phyloP scores from a whole-genome alignment of 2,888 invertebrate genomes.

The Drosophila greeni region DNA sequence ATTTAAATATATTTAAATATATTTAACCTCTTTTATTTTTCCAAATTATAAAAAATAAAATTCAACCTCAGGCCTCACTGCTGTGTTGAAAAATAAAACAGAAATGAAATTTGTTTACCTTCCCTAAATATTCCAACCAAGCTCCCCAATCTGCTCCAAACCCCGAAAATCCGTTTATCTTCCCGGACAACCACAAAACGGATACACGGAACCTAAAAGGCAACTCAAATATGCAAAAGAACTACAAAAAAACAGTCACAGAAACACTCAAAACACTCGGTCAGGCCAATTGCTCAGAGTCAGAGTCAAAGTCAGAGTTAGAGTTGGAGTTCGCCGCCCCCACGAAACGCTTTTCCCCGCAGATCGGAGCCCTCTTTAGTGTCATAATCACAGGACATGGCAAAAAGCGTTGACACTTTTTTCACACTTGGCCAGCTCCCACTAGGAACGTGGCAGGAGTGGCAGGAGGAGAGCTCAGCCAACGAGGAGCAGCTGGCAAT shows the following conservation, averaged over 20 bases:
- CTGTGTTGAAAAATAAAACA: not conserved
- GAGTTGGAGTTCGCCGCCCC: not conserved
- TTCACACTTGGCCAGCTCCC: conserved; percentile 49
- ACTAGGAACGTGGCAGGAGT: conserved; percentile 6
- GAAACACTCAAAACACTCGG: conserved; percentile 30
- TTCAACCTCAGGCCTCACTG: no score
- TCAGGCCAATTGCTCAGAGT: conserved; percentile 15
- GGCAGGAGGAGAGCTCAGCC: conserved; percentile 16
- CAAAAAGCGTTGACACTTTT: conserved; percentile 56
- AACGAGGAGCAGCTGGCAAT: conserved; percentile 45
- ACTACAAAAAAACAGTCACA: conserved; percentile 2
- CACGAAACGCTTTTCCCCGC: conserved; percentile 9
- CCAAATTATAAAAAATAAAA: not conserved
- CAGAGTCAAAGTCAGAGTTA: no score
- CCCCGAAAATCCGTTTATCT: conserved; percentile 22
- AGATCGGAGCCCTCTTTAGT: conserved; percentile 61
- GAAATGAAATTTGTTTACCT: not conserved
- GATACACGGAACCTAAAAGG: conserved; percentile 6
- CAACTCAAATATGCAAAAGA: conserved; percentile 4
- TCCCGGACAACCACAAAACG: conserved; percentile 18
- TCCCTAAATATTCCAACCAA: not conserved
- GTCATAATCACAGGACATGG: conserved; percentile 63
- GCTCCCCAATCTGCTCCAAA: conserved; percentile 17
- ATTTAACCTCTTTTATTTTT: not conserved
- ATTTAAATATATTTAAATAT: not conserved